A percentile compares a stretch with the other conserved stretches of the same genome.
Conservation (phyloP, 2,888 invertebrate species). For the Scelioninae gen. 2 region DNA sequence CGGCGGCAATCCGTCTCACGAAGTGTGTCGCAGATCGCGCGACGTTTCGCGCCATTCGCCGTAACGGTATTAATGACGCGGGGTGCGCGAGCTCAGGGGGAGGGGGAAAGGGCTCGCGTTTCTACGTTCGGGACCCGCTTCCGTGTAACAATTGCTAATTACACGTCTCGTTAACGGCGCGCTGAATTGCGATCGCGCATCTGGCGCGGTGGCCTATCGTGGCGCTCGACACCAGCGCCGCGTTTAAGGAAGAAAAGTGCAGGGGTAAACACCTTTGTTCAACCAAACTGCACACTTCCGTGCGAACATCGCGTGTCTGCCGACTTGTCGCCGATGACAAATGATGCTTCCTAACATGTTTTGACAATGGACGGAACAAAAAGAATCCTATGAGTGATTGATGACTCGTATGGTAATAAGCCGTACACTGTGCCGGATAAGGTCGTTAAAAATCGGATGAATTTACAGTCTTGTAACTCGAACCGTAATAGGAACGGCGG, state of each 20-base stretch:
- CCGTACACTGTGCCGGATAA: too few relatives aligned
- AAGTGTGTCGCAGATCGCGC: constrained; percentile 46
- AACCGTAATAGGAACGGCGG: too few relatives aligned
- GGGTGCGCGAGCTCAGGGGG: constrained; percentile 31
- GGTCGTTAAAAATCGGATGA: too few relatives aligned
- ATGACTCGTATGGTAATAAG: too few relatives aligned
- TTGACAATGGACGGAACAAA: too few relatives aligned
- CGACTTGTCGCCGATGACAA: constrained; percentile 21
- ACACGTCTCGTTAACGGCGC: constrained; percentile 58
- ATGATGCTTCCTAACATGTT: constrained; percentile 19
- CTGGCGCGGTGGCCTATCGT: constrained; percentile 32
- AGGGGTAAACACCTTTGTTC: constrained; percentile 39
- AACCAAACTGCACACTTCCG: constrained; percentile 34
- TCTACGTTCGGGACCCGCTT: constrained; percentile 52
- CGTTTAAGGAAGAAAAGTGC: constrained; percentile 3
- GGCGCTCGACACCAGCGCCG: constrained; percentile 18
- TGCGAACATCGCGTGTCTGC: constrained; percentile 39
- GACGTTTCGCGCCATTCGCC: constrained; percentile 54
- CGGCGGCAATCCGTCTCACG: constrained; percentile 43
- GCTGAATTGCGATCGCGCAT: constrained; percentile 56
- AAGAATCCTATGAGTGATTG: too few relatives aligned
- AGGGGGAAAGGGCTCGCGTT: constrained; percentile 56
- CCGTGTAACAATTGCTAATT: constrained; percentile 60
- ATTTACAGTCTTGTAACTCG: too few relatives aligned
- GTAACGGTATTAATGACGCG: constrained; percentile 50